Evolutionary conservation across 2,888 invertebrate species (phyloP).

Genomic region (Nymphalis polychloros): DNA sequence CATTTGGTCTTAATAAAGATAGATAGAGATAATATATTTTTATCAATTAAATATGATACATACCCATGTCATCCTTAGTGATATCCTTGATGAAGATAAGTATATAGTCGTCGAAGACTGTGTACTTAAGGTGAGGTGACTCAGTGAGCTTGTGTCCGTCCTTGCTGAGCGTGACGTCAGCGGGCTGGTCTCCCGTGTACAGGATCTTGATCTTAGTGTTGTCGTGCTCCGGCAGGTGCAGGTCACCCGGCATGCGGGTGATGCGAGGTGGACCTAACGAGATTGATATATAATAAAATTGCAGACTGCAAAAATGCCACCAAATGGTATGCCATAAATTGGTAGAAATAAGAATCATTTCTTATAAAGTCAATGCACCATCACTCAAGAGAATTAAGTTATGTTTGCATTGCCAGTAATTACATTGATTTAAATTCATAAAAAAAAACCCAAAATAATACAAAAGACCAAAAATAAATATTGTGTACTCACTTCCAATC

Average conservation of each 20-base stretch:
- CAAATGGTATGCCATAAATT: too few relatives aligned
- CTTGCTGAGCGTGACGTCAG: constrained; percentile 91
- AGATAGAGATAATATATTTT: too few relatives aligned
- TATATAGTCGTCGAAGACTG: constrained; percentile 98
- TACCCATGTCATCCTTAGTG: constrained; percentile 92
- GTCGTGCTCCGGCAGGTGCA: constrained; percentile 95
- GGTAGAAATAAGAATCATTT: too few relatives aligned
- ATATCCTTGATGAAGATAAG: constrained; percentile 97
- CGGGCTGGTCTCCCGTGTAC: constrained; percentile 97
- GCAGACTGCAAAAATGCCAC: too few relatives aligned
- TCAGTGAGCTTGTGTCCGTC: constrained; percentile 89
- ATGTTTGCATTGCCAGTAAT: too few relatives aligned
- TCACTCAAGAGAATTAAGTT: too few relatives aligned
- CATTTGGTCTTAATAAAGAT: too few relatives aligned
- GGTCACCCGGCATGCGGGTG: constrained; percentile 92
- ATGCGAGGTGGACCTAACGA: constrained; percentile 92
- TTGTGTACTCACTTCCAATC: constrained; percentile 89
- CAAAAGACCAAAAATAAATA: not conserved
- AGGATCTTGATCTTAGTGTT: constrained; percentile 98
- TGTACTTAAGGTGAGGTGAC: constrained; percentile 91
- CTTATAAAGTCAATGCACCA: too few relatives aligned
- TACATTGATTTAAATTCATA: too few relatives aligned
- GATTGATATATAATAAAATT: not conserved
- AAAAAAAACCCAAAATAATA: not conserved
- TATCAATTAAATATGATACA: constrained; percentile 39